Evolutionary conservation across 2,888 invertebrate genomes (phyloP).

Genomic region (Ametastegia equiseti): DNA sequence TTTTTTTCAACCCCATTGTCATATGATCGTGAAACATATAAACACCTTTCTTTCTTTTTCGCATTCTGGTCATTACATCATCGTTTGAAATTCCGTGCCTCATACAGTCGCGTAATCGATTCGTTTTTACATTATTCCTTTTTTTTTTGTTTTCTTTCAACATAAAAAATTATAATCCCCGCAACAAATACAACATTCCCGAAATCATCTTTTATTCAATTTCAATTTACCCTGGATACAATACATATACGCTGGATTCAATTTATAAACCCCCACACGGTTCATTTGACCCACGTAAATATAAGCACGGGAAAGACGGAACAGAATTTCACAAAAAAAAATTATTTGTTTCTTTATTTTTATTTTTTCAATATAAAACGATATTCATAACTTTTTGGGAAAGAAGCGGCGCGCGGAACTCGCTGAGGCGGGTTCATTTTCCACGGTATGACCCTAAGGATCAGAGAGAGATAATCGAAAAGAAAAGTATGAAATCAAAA

Average conservation of each 20-base stretch:
- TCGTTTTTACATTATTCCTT: no score
- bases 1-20: not conserved
- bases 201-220: conserved; percentile 23
- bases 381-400: no score
- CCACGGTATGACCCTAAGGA: no score
- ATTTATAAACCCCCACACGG: conserved; percentile 13
- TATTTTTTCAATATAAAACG: not conserved
- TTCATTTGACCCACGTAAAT: conserved; percentile 1
- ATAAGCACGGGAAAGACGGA: not conserved
- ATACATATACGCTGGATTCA: not conserved
- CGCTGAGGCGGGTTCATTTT: no score
- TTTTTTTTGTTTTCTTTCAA: not conserved
- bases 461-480: no score
- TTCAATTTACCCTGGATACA: not conserved
- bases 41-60: not conserved
- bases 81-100: no score
- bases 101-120: no score
- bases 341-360: not conserved
- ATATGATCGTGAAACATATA: not conserved
- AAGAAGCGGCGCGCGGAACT: no score
- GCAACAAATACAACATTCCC: not conserved
- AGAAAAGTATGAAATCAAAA: not conserved
- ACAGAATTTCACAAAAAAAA: not conserved
- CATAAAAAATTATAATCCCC: not conserved
- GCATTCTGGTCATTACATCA: no score